These are phyloP conservation scores for Caenorhabditis japonica DNA, from an alignment of 2,888 invertebrate genomes.

Conservation along the genomic window DNA sequence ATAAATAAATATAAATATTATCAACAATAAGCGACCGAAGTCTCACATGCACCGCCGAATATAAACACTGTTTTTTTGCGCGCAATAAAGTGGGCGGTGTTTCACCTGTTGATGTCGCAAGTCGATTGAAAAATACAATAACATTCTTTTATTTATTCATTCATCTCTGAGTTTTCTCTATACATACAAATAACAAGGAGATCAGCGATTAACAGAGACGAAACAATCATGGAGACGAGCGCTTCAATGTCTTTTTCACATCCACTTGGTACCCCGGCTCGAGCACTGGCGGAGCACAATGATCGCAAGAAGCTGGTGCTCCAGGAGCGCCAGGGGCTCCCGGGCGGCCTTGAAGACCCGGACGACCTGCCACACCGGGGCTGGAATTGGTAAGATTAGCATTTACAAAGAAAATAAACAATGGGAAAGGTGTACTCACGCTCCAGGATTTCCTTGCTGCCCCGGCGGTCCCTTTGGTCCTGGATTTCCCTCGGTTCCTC, in stretches of 20 bases:
- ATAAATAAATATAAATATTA: too few species aligned
- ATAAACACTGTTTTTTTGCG: too few species aligned
- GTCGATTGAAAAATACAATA: too few species aligned
- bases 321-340: conserved; percentile 45
- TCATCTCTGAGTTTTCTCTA: conserved; percentile 3
- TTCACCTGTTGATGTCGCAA: too few species aligned
- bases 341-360: conserved; percentile 43
- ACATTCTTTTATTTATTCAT: conserved; percentile 10
- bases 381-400: conserved; percentile 30
- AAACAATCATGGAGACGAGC: conserved; percentile 33
- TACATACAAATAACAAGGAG: conserved; percentile 30
- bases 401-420: not conserved
- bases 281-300: conserved; percentile 47
- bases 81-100: too few species aligned
- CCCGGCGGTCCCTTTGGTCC: conserved; percentile 51
- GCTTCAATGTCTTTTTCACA: conserved; percentile 36
- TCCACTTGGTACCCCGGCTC: conserved; percentile 52
- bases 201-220: conserved; percentile 18
- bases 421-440: conserved; percentile 6
- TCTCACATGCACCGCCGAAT: too few species aligned
- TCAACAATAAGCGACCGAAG: too few species aligned
- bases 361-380: conserved; percentile 36
- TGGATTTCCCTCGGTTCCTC: conserved; percentile 42
- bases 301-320: conserved; percentile 42
- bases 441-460: conserved; percentile 37